These are phyloP conservation scores for Sebastes kiyomatsui DNA, from an alignment of 2,797 vertebrate genomes.

Conservation along the genomic window DNA sequence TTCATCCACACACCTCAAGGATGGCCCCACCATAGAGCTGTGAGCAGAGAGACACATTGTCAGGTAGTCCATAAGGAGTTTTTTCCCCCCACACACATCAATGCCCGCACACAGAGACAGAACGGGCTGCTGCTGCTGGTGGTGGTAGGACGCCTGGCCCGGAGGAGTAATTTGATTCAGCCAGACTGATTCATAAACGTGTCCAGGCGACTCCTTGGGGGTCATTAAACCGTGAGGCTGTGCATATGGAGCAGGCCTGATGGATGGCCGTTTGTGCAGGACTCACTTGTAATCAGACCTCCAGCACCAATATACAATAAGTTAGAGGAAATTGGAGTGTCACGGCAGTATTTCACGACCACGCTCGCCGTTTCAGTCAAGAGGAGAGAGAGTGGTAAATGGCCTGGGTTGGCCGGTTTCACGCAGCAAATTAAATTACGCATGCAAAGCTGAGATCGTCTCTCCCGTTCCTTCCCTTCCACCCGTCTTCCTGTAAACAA, in stretches of 20 bases:
- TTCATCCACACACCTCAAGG: slow-evolving; percentile 99
- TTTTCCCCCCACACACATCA: neutral
- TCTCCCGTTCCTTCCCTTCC: neutral
- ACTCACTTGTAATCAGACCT: slow-evolving; percentile 67
- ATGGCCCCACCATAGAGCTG: slow-evolving; percentile 97
- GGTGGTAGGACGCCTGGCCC: slow-evolving; percentile 14
- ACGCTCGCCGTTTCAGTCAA: neutral
- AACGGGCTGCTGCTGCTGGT: slow-evolving; percentile 19
- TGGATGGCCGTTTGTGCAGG: slow-evolving; percentile 52
- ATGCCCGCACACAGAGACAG: slow-evolving; percentile 14
- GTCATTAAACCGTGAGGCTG: slow-evolving; percentile 64
- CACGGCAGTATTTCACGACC: slow-evolving; percentile 50
- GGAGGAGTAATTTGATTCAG: slow-evolving; percentile 58
- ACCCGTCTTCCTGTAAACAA: slow-evolving; percentile 35
- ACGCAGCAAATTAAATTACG: slow-evolving; percentile 49
- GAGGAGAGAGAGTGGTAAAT: slow-evolving; percentile 13
- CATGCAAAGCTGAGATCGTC: slow-evolving; percentile 34
- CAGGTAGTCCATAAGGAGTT: neutral
- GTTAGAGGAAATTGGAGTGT: slow-evolving; percentile 65
- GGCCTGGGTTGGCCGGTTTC: slow-evolving; percentile 18
- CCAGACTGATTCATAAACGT: slow-evolving; percentile 59
- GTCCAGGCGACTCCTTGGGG: slow-evolving; percentile 44
- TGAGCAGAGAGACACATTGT: slow-evolving; percentile 40
- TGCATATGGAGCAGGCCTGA: slow-evolving; percentile 67
- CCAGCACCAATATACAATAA: slow-evolving; percentile 57